These are phyloP conservation scores for Cremastobaeus sp. DNA, from an alignment of 2,888 invertebrate species.

Conservation along the genomic window DNA sequence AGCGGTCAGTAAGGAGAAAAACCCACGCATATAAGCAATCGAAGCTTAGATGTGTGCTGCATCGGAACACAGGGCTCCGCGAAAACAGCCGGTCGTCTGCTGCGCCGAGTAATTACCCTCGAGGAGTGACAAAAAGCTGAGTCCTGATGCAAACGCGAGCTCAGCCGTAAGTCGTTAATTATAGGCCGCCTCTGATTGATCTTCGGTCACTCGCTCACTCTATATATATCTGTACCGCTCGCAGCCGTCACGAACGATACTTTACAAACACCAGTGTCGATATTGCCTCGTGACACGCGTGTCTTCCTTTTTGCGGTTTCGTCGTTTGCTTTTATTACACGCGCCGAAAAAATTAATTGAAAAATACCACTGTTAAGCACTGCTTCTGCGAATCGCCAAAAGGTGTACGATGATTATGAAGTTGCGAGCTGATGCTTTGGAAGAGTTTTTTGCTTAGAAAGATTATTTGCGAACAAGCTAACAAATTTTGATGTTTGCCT, in stretches of 20 bases:
- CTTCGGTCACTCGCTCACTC: conserved; percentile 73
- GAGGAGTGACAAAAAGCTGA: conserved; percentile 76
- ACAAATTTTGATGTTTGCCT: too few relatives aligned
- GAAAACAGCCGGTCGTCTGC: conserved; percentile 65
- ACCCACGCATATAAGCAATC: conserved; percentile 75
- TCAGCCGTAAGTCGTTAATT: conserved; percentile 77
- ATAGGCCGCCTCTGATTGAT: conserved; percentile 78
- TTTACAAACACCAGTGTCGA: conserved; percentile 71
- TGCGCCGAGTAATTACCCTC: conserved; percentile 70
- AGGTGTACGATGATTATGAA: conserved; percentile 39
- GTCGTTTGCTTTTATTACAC: conserved; percentile 36
- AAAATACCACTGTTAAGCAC: conserved; percentile 67
- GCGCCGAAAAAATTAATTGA: conserved; percentile 74
- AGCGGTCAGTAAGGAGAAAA: conserved; percentile 71
- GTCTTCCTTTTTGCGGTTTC: conserved; percentile 53
- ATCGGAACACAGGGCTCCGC: conserved; percentile 51
- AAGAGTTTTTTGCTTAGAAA: too few relatives aligned
- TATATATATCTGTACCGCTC: conserved; percentile 49
- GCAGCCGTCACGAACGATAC: conserved; percentile 59
- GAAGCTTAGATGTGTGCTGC: conserved; percentile 65
- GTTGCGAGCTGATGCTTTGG: too few relatives aligned
- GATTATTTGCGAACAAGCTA: too few relatives aligned
- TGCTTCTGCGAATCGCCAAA: conserved; percentile 37
- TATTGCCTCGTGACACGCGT: conserved; percentile 72
- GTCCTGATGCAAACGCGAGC: conserved; percentile 77